phyloP scores from a whole-genome alignment of 2,113 vertebrate genomes.

The Riparia riparia region DNA sequence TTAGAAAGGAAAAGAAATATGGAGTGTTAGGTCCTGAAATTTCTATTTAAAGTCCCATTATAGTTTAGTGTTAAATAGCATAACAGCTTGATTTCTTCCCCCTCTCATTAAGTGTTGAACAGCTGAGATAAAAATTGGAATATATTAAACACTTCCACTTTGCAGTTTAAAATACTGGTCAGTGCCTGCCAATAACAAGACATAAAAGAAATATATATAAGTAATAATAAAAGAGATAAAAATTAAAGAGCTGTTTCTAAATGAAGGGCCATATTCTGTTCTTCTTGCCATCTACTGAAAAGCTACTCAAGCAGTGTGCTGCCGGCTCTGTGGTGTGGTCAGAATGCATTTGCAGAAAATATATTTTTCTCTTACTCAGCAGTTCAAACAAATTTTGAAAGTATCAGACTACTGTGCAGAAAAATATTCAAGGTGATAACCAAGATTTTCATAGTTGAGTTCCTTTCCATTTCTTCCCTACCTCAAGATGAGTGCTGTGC shows the following conservation, averaged over 20 bases:
- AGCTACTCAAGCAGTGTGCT: neutral
- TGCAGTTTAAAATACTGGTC: slow-evolving; percentile 33
- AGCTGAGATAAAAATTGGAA: slow-evolving; percentile 46
- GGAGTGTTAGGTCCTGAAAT: slow-evolving; percentile 26
- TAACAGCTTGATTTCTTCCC: slow-evolving; percentile 46
- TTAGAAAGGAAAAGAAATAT: slow-evolving; percentile 37
- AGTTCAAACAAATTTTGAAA: neutral
- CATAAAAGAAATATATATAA: slow-evolving; percentile 9
- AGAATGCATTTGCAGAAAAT: neutral
- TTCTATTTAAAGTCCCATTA: slow-evolving; percentile 35
- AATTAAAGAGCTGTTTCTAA: slow-evolving; percentile 55
- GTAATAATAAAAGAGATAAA: slow-evolving; percentile 53
- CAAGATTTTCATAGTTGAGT: neutral
- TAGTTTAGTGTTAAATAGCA: slow-evolving; percentile 29
- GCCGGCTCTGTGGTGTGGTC: neutral
- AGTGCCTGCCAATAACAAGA: slow-evolving; percentile 33
- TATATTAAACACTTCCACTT: slow-evolving; percentile 41
- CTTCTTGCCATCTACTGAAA: neutral
- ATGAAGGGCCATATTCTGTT: neutral
- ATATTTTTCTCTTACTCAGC: neutral
- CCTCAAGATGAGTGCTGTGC: neutral
- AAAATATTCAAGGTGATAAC: slow-evolving; percentile 6
- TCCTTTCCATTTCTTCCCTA: neutral
- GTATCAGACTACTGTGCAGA: neutral
- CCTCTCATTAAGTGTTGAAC: slow-evolving; percentile 31